Conservation (phyloP, 2,113 vertebrate genomes). For the Polyodon spathula region DNA sequence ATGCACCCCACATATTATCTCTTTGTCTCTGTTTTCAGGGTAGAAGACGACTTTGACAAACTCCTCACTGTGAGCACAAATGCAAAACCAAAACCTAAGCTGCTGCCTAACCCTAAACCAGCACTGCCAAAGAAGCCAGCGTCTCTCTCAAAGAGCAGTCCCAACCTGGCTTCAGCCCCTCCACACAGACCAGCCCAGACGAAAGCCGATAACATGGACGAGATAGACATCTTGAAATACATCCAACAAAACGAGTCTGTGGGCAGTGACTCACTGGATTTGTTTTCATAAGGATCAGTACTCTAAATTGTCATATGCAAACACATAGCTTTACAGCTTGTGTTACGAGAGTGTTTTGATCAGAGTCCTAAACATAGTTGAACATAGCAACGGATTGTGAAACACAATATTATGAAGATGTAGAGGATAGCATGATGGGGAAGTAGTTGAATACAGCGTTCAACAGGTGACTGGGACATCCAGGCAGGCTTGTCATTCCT, state of each 20-base stretch:
- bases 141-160: constrained; percentile 10
- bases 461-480: too few species aligned
- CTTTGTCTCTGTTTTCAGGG: constrained; percentile 35
- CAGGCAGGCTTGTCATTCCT: too few species aligned
- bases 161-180: background rate
- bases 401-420: too few species aligned
- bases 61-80: constrained; percentile 51
- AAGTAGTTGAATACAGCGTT: too few species aligned
- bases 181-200: constrained; percentile 18
- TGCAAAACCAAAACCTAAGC: constrained; percentile 21
- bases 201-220: constrained; percentile 56
- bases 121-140: constrained; percentile 44
- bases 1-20: background rate
- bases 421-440: too few species aligned
- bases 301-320: background rate
- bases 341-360: too few species aligned
- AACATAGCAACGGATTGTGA: too few species aligned
- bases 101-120: constrained; percentile 49
- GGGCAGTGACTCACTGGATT: constrained; percentile 43
- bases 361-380: too few species aligned
- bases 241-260: constrained; percentile 64
- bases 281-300: constrained; percentile 51
- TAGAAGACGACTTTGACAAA: constrained; percentile 71
- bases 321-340: too few species aligned
- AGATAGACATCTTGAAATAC: constrained; percentile 70